Evolutionary conservation across 2,888 invertebrate genomes (phyloP), one percentile per base, ranked within the genome.

Genomic region (Thalpophila matura): DNA sequence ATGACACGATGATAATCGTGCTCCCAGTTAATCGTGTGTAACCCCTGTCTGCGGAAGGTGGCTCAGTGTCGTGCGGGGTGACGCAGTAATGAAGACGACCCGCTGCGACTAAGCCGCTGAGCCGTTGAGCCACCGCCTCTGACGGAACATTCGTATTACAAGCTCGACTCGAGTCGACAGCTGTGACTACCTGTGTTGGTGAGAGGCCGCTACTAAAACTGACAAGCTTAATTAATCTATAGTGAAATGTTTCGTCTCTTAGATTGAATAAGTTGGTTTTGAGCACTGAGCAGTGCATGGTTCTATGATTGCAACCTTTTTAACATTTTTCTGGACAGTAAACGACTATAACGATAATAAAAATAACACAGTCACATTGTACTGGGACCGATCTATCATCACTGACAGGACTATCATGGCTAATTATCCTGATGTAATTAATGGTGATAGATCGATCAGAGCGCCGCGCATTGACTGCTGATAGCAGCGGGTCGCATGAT

Each of bases 1-100:
- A 29, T 7, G 14, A 26, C 18, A 33, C 0, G 1, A 14, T 56
- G 1, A 42, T 42, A 51, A 31, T 53, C 29, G 0, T 5, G 4
- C 9, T 9, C 37, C 29, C 35, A 26, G 12, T 2, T 33, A 53
- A 64, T 38, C 53, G 37, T 6, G 12, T 10, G 42, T n/a, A 9
- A 22, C 33, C 27, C 37, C 12, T 26, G 38, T 14, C 16, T 9
- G 40, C 26, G 49, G 38, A 61, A 60, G 45, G 74, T 60, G 54
- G 72, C 53, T 62, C 43, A 58, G 45, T 22, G 12, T 2, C 26
- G 20, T 16, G 27, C 38, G 12, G 55, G 43, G 38, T 1, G 45
- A 45, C 56, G 16, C 20, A 40, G 56, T 77, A 75, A 79, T 77
- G 77, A 80, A 73, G 45, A 22, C 59, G 42, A 20, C 80, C 58